Base-by-base conservation (phyloP, 2,113 vertebrate genomes). In the Recurvirostra avosetta region DNA sequence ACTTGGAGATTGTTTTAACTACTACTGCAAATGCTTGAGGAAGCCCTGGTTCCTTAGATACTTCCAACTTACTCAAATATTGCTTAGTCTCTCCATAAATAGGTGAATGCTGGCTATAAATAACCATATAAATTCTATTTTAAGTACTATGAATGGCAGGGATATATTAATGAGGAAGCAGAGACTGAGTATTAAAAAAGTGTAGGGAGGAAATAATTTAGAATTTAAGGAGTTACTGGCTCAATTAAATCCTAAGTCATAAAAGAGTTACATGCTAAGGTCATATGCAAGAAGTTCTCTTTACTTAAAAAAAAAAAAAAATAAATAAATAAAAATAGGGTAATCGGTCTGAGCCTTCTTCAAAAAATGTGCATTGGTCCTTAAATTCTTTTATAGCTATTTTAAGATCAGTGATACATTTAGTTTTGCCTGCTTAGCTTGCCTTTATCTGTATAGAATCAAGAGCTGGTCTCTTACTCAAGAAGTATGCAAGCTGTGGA, bases 161-260 rank as follows among this genome's bases (percentile, higher is more conserved):
- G n/a, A 75, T 81, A 62, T 83, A 81, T 94, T 85, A 91, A 5
- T n/a, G 56, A 95, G 53, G 83, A 95, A 96, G 53, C 6, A 85
- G 53, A 89, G 45, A 41, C 29, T 55, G 30, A 70, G 22, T 72
- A 56, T 91, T 75, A 61, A 63, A 91, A 84, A 47, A 18, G 15
- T 62, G 13, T 56, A 85, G 13, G 16, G 36, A 94, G 73, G 56
- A 77, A 93, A 92, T 77, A 77, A 76, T 84, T 77, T 74, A 77
- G 86, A 84, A 65, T 78, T 49, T 92, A 68, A 81, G 75, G 55
- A 86, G 25, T 80, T 90, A 88, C 27, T 58, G 63, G 3, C 17
- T 93, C 55, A 86, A 73, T 96, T 96, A 91, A 94, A 94, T 72
- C 50, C 32, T 66, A 52, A 67, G 6, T 88, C 71, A 86, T 86